A percentile compares a stretch with the other conserved stretches of the same genome.
phyloP scores from a whole-genome alignment of 2,888 invertebrate species.

The Sthenelais limicola region DNA sequence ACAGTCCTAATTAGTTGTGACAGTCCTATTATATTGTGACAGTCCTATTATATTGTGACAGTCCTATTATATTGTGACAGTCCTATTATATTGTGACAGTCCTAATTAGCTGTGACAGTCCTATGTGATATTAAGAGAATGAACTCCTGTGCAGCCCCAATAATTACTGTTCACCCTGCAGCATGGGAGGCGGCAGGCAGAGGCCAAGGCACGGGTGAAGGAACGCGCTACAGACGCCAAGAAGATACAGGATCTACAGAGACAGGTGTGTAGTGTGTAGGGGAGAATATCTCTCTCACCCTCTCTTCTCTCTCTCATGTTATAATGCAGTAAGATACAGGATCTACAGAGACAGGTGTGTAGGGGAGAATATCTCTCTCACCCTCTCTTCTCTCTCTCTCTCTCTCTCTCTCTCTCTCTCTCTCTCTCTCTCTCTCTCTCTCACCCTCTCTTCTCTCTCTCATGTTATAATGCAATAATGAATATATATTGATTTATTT shows the following conservation, averaged over 20 bases:
- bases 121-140: too few relatives aligned
- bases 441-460: too few relatives aligned
- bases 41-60: too few relatives aligned
- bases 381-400: conserved; percentile 5
- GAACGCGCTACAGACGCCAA: conserved; percentile 66
- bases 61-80: too few relatives aligned
- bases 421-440: conserved; percentile 8
- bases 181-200: conserved; percentile 64
- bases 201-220: conserved; percentile 61
- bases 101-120: too few relatives aligned
- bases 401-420: conserved; percentile 8
- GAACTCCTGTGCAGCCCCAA: too few relatives aligned
- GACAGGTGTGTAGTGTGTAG: conserved; percentile 62
- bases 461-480: conserved; percentile 51
- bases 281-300: background rate
- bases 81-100: too few relatives aligned
- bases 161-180: too few relatives aligned
- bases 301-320: background rate
- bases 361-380: conserved; percentile 2
- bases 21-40: too few relatives aligned
- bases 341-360: conserved; percentile 70
- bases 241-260: conserved; percentile 68
- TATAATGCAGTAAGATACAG: conserved; percentile 59
- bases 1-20: too few relatives aligned
- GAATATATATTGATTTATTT: too few relatives aligned